A percentile compares a stretch with the other conserved stretches of the same genome.
phyloP scores from a whole-genome alignment of 2,888 invertebrate species.

The Chrysodeixis includens region DNA sequence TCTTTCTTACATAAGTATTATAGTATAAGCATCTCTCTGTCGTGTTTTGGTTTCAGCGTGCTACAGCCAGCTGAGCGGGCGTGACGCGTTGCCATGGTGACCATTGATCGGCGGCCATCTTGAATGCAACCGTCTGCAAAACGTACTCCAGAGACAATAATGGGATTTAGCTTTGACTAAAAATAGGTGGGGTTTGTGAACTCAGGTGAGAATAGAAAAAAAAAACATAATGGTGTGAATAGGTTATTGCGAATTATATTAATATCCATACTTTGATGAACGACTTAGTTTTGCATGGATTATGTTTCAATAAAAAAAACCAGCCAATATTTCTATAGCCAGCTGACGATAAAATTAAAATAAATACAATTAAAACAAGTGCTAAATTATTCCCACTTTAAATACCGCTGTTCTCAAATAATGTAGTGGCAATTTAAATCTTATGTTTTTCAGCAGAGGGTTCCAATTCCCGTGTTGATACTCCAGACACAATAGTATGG shows the following conservation, averaged over 20 bases:
- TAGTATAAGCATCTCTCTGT: constrained; percentile 59
- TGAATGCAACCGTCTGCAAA: constrained; percentile 85
- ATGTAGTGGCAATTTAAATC: background rate
- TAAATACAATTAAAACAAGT: too few species aligned
- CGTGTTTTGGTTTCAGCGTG: constrained; percentile 74
- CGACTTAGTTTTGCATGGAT: background rate
- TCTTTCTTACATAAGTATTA: constrained; percentile 53
- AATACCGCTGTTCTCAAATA: too few species aligned
- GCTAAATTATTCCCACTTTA: too few species aligned
- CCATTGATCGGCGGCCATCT: constrained; percentile 87
- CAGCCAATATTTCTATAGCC: too few species aligned
- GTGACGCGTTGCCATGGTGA: constrained; percentile 83
- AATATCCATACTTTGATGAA: background rate
- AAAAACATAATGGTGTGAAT: background rate
- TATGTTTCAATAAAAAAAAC: too few species aligned
- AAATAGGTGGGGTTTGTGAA: constrained; percentile 45
- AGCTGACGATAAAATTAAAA: too few species aligned
- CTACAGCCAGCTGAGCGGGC: constrained; percentile 78
- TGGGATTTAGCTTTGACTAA: constrained; percentile 55
- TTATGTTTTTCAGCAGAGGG: background rate
- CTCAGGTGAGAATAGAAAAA: background rate
- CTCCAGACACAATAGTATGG: constrained; percentile 31
- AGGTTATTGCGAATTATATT: background rate
- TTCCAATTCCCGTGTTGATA: background rate
- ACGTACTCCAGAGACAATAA: constrained; percentile 64